Conservation (phyloP, 2,797 vertebrate genomes). For the Sorex maritimensis region DNA sequence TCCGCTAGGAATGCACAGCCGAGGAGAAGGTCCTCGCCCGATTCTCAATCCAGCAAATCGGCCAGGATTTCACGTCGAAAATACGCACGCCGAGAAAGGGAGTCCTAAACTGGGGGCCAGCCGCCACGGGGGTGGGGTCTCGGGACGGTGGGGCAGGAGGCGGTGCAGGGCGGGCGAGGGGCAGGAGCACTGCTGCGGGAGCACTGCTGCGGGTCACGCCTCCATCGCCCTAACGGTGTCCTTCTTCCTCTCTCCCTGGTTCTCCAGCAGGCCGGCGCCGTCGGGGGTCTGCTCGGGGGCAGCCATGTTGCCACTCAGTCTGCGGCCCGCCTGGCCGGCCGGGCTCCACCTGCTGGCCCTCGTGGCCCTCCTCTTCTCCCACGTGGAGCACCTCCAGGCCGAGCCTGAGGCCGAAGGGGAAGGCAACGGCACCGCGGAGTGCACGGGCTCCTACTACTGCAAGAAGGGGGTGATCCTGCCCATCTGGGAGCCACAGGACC, state of each 20-base stretch:
- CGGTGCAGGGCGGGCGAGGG: no score
- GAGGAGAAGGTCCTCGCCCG: conserved; percentile 20
- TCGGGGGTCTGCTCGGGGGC: conserved; percentile 78
- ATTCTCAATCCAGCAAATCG: conserved; percentile 54
- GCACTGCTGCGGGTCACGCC: neutral
- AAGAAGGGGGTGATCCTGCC: conserved; percentile 96
- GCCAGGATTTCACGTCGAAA: neutral
- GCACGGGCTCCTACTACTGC: conserved; percentile 93
- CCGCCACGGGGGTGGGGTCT: neutral
- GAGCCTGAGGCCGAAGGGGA: conserved; percentile 89
- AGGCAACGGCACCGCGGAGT: conserved; percentile 89
- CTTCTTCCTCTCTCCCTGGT: conserved; percentile 51
- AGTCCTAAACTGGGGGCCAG: neutral
- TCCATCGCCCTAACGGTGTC: conserved; percentile 68
- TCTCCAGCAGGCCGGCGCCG: conserved; percentile 88
- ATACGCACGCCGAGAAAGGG: neutral
- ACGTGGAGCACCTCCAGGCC: conserved; percentile 79
- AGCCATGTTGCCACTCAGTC: conserved; percentile 90
- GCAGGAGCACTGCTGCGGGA: neutral
- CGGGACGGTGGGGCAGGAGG: neutral
- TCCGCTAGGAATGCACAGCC: neutral
- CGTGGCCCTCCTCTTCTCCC: conserved; percentile 88
- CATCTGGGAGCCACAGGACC: conserved; percentile 95
- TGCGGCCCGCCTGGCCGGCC: conserved; percentile 81
- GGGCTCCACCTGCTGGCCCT: conserved; percentile 89